Evolutionary conservation across 2,797 vertebrate genomes (phyloP).

Genomic region (Mormyrus hasselquistii): DNA sequence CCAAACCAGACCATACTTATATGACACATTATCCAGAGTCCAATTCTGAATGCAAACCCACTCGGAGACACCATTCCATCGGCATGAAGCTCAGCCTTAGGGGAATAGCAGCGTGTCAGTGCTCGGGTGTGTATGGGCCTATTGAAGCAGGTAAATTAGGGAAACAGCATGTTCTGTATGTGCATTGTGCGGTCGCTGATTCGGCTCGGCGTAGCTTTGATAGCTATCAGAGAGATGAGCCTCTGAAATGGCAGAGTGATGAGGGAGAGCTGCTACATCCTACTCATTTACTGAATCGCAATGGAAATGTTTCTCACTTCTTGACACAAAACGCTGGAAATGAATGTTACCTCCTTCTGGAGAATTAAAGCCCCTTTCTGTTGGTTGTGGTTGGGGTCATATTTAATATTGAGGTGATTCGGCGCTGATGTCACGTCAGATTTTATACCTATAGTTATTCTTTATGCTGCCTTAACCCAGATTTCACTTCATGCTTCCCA

Average conservation of each 20-base stretch:
- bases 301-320: background rate
- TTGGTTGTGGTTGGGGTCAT: conserved; percentile 34
- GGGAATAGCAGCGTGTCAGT: background rate
- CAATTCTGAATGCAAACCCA: background rate
- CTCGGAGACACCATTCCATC: background rate
- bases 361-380: conserved; percentile 28
- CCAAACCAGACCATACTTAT: background rate
- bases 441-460: conserved; percentile 56
- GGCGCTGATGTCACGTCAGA: conserved; percentile 48
- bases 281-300: conserved; percentile 2
- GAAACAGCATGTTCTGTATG: background rate
- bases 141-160: background rate
- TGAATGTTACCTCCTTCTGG: conserved; percentile 18
- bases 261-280: background rate
- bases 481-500: conserved; percentile 39
- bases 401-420: conserved; percentile 51
- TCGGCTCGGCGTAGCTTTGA: conserved; percentile 5
- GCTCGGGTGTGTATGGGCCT: background rate
- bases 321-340: background rate
- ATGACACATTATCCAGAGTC: background rate
- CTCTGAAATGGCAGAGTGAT: background rate
- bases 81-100: background rate
- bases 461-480: conserved; percentile 41
- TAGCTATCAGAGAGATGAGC: background rate
- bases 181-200: background rate